A percentile compares a stretch with the other conserved stretches of the same genome.
phyloP scores from a whole-genome alignment of 2,113 vertebrate species.

The Hippoglossus stenolepis region DNA sequence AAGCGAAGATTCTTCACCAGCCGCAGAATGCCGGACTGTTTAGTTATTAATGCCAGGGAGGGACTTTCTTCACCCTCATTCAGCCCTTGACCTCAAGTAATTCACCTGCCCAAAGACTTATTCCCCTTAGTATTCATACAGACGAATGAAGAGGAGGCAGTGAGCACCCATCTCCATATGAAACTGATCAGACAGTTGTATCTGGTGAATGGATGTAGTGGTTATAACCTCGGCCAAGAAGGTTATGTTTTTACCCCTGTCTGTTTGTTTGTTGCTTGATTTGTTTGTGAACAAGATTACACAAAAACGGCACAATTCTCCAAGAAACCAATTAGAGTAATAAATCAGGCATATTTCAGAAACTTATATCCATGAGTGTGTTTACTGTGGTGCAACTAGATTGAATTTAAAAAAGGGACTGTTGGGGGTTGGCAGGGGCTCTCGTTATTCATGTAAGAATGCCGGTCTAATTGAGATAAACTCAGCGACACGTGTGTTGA shows the following conservation, averaged over 20 bases:
- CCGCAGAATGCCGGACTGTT: slow-evolving; percentile 70
- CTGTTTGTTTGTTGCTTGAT: background rate
- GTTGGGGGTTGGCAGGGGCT: too few relatives aligned
- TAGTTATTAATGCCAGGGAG: slow-evolving; percentile 75
- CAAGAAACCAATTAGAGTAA: too few relatives aligned
- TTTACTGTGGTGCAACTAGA: too few relatives aligned
- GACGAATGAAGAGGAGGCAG: slow-evolving; percentile 35
- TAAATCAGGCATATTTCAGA: too few relatives aligned
- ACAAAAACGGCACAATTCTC: too few relatives aligned
- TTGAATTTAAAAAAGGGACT: too few relatives aligned
- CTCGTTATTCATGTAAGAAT: too few relatives aligned
- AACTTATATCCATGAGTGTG: too few relatives aligned
- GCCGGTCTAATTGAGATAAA: too few relatives aligned
- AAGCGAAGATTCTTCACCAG: slow-evolving; percentile 72
- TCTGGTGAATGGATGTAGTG: slow-evolving; percentile 22
- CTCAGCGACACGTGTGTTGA: too few relatives aligned
- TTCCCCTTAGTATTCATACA: slow-evolving; percentile 59
- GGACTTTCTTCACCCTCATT: slow-evolving; percentile 18
- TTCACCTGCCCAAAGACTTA: slow-evolving; percentile 63
- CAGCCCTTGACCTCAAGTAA: slow-evolving; percentile 68
- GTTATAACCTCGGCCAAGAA: background rate
- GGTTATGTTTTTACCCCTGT: background rate
- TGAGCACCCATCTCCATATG: slow-evolving; percentile 39
- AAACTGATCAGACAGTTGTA: slow-evolving; percentile 40
- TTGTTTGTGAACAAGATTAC: too few relatives aligned